Evolutionary conservation across 2,113 vertebrate genomes (phyloP).

Genomic region (Agapornis roseicollis): DNA sequence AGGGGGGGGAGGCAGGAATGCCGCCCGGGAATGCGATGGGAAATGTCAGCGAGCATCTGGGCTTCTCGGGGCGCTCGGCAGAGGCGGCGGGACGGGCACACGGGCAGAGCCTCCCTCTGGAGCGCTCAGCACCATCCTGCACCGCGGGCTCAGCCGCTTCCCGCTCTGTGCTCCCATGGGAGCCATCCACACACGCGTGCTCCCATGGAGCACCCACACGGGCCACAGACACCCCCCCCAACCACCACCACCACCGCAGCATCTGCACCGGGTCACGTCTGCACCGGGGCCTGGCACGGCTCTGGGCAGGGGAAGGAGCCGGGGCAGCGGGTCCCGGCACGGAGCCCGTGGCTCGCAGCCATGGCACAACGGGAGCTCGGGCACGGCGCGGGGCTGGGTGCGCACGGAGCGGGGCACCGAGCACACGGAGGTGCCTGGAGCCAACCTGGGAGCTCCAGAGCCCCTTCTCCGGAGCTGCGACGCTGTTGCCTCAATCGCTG

Average conservation of each 20-base stretch:
- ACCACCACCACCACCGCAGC: too few relatives aligned
- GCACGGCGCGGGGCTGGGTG: too few relatives aligned
- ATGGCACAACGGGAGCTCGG: too few relatives aligned
- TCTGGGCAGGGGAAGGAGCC: too few relatives aligned
- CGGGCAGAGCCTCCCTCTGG: neutral
- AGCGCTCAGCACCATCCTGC: neutral
- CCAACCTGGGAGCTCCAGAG: rapidly evolving
- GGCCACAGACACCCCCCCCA: too few relatives aligned
- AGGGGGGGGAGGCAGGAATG: neutral
- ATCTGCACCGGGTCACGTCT: neutral
- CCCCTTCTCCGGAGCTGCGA: rapidly evolving
- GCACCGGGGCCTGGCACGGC: neutral
- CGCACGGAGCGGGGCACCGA: too few relatives aligned
- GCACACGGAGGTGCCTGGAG: neutral
- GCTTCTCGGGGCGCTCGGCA: neutral
- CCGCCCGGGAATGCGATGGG: neutral
- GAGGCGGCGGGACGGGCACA: neutral
- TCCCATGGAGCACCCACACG: too few relatives aligned
- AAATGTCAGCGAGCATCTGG: neutral
- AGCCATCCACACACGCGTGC: neutral
- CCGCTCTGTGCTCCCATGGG: too few relatives aligned
- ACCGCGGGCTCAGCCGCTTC: too few relatives aligned
- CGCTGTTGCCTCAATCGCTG: neutral
- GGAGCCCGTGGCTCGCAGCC: too few relatives aligned
- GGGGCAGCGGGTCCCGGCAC: too few relatives aligned